Conservation (phyloP, 2,797 vertebrate species). For the Aphelocoma californica region DNA sequence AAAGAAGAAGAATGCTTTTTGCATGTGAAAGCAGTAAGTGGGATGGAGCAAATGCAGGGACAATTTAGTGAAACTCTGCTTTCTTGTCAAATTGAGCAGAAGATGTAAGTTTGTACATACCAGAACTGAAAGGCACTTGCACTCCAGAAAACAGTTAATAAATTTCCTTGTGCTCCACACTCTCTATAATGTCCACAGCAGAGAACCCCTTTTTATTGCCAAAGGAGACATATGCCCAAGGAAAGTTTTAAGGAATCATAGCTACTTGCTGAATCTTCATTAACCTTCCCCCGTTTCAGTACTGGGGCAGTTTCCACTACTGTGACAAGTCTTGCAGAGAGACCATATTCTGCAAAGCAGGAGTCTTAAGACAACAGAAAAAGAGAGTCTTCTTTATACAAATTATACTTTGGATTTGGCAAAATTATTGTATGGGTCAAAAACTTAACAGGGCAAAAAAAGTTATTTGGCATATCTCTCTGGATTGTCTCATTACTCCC, state of each 20-base stretch:
- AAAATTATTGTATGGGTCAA: background rate
- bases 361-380: background rate
- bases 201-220: background rate
- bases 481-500: background rate
- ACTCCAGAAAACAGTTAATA: constrained; percentile 2
- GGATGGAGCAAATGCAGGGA: constrained; percentile 26
- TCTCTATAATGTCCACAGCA: background rate
- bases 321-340: background rate
- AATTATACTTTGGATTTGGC: background rate
- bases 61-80: background rate
- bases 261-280: background rate
- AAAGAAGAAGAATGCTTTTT: constrained; percentile 23
- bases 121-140: background rate
- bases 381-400: background rate
- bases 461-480: background rate
- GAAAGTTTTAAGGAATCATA: background rate
- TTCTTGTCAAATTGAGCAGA: constrained; percentile 10
- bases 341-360: background rate
- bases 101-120: background rate
- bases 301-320: background rate
- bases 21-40: constrained; percentile 34
- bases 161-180: background rate
- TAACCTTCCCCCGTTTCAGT: background rate
- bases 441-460: background rate
- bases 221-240: background rate